A percentile compares a stretch with the other conserved stretches of the same genome.
Evolutionary conservation across 35 echinoderm and acorn worm genomes (phyloP).

Genomic region (Anneissia japonica): DNA sequence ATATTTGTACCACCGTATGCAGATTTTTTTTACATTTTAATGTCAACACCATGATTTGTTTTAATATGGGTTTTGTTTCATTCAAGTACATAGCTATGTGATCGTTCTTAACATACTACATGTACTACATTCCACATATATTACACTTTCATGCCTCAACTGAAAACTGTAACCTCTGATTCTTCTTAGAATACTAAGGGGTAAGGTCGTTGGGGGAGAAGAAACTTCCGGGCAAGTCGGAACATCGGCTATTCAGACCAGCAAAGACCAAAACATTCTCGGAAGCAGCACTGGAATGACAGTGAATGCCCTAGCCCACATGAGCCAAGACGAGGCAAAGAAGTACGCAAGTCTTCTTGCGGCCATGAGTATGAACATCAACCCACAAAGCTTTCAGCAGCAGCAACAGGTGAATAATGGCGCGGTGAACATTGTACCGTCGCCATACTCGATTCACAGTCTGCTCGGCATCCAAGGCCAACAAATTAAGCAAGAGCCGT

Average conservation of each 20-base stretch:
- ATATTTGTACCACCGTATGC: too few relatives aligned
- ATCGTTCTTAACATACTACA: too few relatives aligned
- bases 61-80: too few relatives aligned
- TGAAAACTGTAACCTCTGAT: too few relatives aligned
- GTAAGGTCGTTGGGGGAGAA: background rate
- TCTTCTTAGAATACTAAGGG: background rate
- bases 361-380: background rate
- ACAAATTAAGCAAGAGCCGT: background rate
- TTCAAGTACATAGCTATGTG: too few relatives aligned
- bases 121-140: too few relatives aligned
- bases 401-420: background rate
- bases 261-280: background rate
- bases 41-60: too few relatives aligned
- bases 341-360: background rate
- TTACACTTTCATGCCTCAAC: too few relatives aligned
- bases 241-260: background rate
- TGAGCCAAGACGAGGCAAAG: background rate
- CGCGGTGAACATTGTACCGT: background rate
- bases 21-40: too few relatives aligned
- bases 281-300: background rate
- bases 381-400: background rate
- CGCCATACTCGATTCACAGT: background rate
- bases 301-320: background rate
- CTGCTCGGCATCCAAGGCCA: background rate
- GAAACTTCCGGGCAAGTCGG: background rate